phyloP scores from a whole-genome alignment of 2,113 vertebrate species.

The Mastomys coucha region DNA sequence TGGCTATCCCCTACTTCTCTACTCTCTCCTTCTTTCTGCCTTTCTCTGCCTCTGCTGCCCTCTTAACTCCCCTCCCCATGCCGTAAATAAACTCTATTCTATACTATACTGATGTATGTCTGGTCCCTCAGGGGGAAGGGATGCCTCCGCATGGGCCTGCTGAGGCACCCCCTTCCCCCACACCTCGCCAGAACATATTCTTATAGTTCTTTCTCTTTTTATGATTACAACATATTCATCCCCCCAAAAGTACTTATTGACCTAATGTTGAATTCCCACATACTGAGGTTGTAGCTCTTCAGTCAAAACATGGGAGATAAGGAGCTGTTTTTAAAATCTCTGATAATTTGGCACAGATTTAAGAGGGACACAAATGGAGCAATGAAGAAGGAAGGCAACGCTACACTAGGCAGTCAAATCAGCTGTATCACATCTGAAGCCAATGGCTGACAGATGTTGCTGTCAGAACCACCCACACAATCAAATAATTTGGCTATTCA shows the following conservation, averaged over 20 bases:
- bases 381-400: slow-evolving; percentile 15
- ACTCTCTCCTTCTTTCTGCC: too few species aligned
- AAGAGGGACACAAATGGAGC: neutral
- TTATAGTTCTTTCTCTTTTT: too few species aligned
- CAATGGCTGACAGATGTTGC: slow-evolving; percentile 57
- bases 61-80: too few species aligned
- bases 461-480: slow-evolving; percentile 51
- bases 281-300: neutral
- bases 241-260: neutral
- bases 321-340: slow-evolving; percentile 47
- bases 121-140: too few species aligned
- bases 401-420: slow-evolving; percentile 18
- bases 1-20: too few species aligned
- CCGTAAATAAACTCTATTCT: too few species aligned
- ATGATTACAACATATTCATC: too few species aligned
- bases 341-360: slow-evolving; percentile 36
- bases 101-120: too few species aligned
- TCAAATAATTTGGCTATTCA: slow-evolving; percentile 22
- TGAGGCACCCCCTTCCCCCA: too few species aligned
- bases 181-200: too few species aligned
- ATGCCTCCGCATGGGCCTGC: too few species aligned
- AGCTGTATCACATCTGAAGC: slow-evolving; percentile 33
- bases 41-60: too few species aligned
- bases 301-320: slow-evolving; percentile 16
- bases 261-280: neutral